Evolutionary conservation across 2,113 vertebrate species (phyloP).

Genomic region (Xenotilapia caudafasciata): DNA sequence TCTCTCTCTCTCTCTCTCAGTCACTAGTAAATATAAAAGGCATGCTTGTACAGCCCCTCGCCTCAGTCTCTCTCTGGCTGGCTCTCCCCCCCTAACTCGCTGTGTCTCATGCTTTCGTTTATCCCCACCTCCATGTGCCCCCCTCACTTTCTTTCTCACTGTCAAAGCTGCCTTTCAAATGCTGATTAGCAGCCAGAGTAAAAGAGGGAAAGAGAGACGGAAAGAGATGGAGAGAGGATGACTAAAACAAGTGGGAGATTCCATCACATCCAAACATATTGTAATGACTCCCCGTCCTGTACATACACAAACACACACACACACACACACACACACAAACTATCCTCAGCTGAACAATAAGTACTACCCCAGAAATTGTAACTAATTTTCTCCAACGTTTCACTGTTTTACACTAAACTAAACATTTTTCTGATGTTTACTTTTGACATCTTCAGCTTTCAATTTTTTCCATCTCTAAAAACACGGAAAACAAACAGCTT

Average conservation of each 20-base stretch:
- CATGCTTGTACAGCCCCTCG: constrained; percentile 75
- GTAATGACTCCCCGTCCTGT: constrained; percentile 48
- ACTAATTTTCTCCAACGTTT: neutral
- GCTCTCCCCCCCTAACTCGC: constrained; percentile 59
- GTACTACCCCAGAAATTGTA: neutral
- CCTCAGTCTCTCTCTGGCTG: constrained; percentile 62
- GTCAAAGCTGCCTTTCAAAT: constrained; percentile 82
- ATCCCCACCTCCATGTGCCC: constrained; percentile 59
- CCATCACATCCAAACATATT: constrained; percentile 68
- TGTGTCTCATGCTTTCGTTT: constrained; percentile 71
- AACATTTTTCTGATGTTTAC: neutral
- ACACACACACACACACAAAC: neutral
- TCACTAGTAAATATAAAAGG: constrained; percentile 81
- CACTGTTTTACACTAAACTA: neutral
- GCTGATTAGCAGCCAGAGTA: constrained; percentile 74
- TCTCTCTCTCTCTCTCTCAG: constrained; percentile 47
- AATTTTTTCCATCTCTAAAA: neutral
- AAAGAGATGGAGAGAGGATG: constrained; percentile 24
- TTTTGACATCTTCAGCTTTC: neutral
- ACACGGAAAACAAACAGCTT: neutral
- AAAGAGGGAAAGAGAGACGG: constrained; percentile 40
- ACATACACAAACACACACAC: constrained; percentile 26
- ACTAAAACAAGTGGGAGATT: constrained; percentile 74
- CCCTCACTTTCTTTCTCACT: constrained; percentile 77
- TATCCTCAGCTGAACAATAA: neutral